Base-by-base conservation (phyloP, 2,797 vertebrate genomes). In the Gambusia yucatana region DNA sequence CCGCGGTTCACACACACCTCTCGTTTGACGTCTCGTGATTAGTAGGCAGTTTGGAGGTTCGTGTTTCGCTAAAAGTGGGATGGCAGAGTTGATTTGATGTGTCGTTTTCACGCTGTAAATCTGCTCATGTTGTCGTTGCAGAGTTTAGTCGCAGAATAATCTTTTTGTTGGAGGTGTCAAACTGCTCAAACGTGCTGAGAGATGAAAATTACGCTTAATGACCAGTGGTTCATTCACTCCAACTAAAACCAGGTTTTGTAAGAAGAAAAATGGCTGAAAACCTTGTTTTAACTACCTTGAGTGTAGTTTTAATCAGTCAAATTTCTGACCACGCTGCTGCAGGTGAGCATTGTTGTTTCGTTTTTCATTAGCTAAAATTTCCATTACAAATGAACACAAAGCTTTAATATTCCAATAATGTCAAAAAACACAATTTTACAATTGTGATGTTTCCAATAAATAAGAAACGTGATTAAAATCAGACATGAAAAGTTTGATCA, bases 71-170 rank as follows among this genome's bases (percentile, higher is more conserved):
- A 75, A 84, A 81, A 28, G 46, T 65, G 22, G 5, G 16, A 22
- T 69, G 41, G 82, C 73, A 8, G 28, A 48, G 80, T 75, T 86
- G 81, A 79, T 81, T 85, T 90, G 76, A 78, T 76, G 71, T 44
- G 84, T 89, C 46, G 57, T 91, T 91, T 78, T 78, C 86, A 90
- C 81, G 0, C 80, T 80, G 77, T 91, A 88, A 92, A 92, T 87
- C 81, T 80, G 28, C 33, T 79, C 72, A 47, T 28, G 39, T 59
- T 72, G 61, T 82, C 67, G 41, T 30, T 3, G 61, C 5, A 0
- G 1, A 25, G 3, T 72, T 86, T 75, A 74, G 73, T 65, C 71
- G 33, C 57, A 17, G 39, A 52, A 59, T 43, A 33, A 70, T 74
- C 33, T 17, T 11, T 22, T 17, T 16, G 2, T 20, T 36, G 17